phyloP scores from a whole-genome alignment of 2,797 vertebrate genomes.

The Mormyrops attenuatus region DNA sequence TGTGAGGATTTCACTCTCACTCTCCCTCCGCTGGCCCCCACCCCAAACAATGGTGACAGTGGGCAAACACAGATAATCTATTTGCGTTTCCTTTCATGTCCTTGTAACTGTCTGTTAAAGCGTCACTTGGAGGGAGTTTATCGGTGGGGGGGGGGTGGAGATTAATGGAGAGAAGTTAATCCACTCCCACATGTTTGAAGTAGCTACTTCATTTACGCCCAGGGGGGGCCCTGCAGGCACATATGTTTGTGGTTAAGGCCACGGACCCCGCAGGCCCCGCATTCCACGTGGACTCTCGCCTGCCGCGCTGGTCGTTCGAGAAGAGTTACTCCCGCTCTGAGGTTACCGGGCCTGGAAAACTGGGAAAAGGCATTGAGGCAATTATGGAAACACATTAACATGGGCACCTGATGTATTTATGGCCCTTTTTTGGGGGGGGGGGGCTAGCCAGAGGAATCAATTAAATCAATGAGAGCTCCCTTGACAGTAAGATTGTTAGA shows the following conservation, averaged over 20 bases:
- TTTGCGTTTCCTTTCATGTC: slow-evolving; percentile 70
- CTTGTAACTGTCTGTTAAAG: slow-evolving; percentile 67
- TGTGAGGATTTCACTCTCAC: not conserved
- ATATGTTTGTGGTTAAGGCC: slow-evolving; percentile 61
- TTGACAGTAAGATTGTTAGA: not conserved
- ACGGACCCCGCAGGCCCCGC: slow-evolving; percentile 32
- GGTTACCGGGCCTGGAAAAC: slow-evolving; percentile 52
- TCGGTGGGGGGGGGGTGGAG: slow-evolving; percentile 51
- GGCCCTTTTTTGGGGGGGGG: not conserved
- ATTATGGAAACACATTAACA: slow-evolving; percentile 11
- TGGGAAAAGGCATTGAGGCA: not conserved
- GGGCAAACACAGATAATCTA: slow-evolving; percentile 57
- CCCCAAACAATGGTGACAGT: slow-evolving; percentile 55
- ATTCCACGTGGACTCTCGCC: slow-evolving; percentile 50
- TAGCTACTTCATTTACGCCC: slow-evolving; percentile 71
- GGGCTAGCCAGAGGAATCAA: not conserved
- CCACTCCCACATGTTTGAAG: slow-evolving; percentile 81
- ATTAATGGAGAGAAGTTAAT: slow-evolving; percentile 71
- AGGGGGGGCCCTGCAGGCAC: slow-evolving; percentile 54
- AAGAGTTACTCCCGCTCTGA: slow-evolving; percentile 63
- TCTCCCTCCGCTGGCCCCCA: slow-evolving; percentile 39
- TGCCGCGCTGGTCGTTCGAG: slow-evolving; percentile 51
- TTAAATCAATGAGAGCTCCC: not conserved
- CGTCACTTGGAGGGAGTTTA: slow-evolving; percentile 65
- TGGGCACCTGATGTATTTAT: slow-evolving; percentile 1